phyloP scores from a whole-genome alignment of 2,113 vertebrate species.

The Epinephelus moara region DNA sequence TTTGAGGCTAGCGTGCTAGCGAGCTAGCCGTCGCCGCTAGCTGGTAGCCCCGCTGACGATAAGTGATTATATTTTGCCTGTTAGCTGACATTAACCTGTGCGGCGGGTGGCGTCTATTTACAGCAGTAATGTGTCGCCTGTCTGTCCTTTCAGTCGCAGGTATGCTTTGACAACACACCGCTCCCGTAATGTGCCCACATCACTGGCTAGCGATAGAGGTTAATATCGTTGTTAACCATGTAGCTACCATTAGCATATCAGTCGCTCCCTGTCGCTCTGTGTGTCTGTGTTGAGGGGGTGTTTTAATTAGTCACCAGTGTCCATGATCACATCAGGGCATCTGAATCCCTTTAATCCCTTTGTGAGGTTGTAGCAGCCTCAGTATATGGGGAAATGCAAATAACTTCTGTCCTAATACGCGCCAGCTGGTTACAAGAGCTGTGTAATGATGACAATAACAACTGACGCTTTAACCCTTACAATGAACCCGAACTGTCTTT shows the following conservation, averaged over 20 bases:
- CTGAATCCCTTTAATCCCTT: background rate
- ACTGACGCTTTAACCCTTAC: background rate
- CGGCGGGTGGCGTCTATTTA: background rate
- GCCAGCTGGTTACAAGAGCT: background rate
- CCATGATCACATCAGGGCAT: constrained; percentile 23
- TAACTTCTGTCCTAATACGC: too few relatives aligned
- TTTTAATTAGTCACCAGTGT: constrained; percentile 48
- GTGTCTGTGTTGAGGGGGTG: constrained; percentile 46
- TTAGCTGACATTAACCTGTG: background rate
- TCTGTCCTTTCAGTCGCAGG: background rate
- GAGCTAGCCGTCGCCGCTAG: constrained; percentile 62
- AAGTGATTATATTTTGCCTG: constrained; percentile 35
- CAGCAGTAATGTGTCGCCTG: background rate
- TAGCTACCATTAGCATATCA: constrained; percentile 70
- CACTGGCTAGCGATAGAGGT: constrained; percentile 45
- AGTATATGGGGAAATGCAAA: background rate
- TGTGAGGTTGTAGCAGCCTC: background rate
- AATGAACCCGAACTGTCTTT: background rate
- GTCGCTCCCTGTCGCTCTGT: constrained; percentile 27
- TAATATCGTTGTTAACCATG: constrained; percentile 46
- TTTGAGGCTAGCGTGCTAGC: constrained; percentile 50
- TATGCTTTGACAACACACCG: background rate
- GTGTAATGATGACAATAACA: constrained; percentile 26
- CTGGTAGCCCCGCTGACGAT: constrained; percentile 47
- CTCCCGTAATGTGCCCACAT: background rate